Conservation (phyloP, 2,797 vertebrate genomes). For the Chelon labrosus region DNA sequence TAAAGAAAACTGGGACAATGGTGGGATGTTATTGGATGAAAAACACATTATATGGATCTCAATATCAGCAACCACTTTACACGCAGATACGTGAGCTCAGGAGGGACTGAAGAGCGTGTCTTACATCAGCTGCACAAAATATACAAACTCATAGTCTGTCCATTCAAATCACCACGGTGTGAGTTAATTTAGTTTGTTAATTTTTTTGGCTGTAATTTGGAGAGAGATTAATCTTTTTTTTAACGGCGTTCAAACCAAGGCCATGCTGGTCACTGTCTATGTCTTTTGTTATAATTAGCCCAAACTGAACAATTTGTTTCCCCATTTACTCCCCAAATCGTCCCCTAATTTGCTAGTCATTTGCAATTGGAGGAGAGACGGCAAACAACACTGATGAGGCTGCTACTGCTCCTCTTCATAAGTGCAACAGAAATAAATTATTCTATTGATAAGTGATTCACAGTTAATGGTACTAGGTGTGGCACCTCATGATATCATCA, state of each 20-base stretch:
- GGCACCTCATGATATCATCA: not conserved
- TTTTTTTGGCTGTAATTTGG: conserved; percentile 49
- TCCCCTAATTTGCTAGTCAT: conserved; percentile 56
- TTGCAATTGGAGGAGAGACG: conserved; percentile 47
- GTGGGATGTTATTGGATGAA: conserved; percentile 44
- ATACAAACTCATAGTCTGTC: conserved; percentile 35
- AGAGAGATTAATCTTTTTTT: not conserved
- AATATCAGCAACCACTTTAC: conserved; percentile 63
- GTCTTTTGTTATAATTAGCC: conserved; percentile 63
- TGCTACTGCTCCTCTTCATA: conserved; percentile 28
- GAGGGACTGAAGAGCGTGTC: conserved; percentile 33
- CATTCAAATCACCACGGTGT: conserved; percentile 32
- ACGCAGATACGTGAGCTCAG: conserved; percentile 18
- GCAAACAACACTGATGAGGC: conserved; percentile 41
- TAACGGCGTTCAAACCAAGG: conserved; percentile 69
- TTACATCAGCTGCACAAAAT: conserved; percentile 50
- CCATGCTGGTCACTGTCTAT: conserved; percentile 57
- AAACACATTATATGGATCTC: conserved; percentile 62
- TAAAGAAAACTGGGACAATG: conserved; percentile 63
- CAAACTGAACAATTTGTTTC: conserved; percentile 73
- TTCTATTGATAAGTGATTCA: conserved; percentile 10
- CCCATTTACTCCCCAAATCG: conserved; percentile 64
- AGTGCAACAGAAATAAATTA: conserved; percentile 22
- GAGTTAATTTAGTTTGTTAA: conserved; percentile 45
- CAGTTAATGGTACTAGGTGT: not conserved